A percentile compares a stretch with the other conserved stretches of the same genome.
phyloP scores from a whole-genome alignment of 2,797 vertebrate genomes.

The Thaleichthys pacificus region DNA sequence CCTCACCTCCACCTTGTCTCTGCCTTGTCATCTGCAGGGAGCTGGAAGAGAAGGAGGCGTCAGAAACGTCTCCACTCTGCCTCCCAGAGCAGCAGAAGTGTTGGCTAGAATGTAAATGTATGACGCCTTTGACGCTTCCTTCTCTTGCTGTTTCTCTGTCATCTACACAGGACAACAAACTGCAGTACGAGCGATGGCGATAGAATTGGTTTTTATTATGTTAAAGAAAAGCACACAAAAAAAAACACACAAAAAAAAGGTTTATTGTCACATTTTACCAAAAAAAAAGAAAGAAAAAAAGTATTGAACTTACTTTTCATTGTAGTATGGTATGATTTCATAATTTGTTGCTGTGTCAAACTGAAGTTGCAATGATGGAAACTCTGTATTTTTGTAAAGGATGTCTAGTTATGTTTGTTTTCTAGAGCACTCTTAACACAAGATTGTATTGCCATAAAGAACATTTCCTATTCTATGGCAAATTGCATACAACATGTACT shows the following conservation, averaged over 20 bases:
- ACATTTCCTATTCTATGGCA: slow-evolving; percentile 49
- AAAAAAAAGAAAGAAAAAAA: slow-evolving; percentile 40
- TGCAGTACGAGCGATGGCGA: slow-evolving; percentile 60
- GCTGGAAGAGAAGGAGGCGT: too few relatives aligned
- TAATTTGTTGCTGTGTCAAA: slow-evolving; percentile 69
- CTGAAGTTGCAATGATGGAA: slow-evolving; percentile 68
- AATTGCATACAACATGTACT: slow-evolving; percentile 55
- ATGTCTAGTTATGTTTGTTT: slow-evolving; percentile 51
- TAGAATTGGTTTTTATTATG: slow-evolving; percentile 62
- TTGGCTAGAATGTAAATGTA: too few relatives aligned
- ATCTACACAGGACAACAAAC: slow-evolving; percentile 55
- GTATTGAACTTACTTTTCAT: slow-evolving; percentile 50
- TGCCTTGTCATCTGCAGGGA: slow-evolving; percentile 54
- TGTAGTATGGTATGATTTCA: slow-evolving; percentile 64
- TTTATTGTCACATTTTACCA: slow-evolving; percentile 67
- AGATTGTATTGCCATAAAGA: slow-evolving; percentile 56
- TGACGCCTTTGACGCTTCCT: not conserved
- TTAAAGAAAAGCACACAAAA: slow-evolving; percentile 30
- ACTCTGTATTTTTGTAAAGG: slow-evolving; percentile 69
- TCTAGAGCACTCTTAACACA: slow-evolving; percentile 59
- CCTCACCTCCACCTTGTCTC: slow-evolving; percentile 51
- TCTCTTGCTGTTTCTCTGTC: too few relatives aligned
- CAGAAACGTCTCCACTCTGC: too few relatives aligned
- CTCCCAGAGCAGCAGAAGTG: too few relatives aligned
- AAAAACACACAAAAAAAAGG: slow-evolving; percentile 45